These are phyloP conservation scores for Synergus gifuensis DNA, from an alignment of 2,888 invertebrate genomes.

Conservation along the genomic window DNA sequence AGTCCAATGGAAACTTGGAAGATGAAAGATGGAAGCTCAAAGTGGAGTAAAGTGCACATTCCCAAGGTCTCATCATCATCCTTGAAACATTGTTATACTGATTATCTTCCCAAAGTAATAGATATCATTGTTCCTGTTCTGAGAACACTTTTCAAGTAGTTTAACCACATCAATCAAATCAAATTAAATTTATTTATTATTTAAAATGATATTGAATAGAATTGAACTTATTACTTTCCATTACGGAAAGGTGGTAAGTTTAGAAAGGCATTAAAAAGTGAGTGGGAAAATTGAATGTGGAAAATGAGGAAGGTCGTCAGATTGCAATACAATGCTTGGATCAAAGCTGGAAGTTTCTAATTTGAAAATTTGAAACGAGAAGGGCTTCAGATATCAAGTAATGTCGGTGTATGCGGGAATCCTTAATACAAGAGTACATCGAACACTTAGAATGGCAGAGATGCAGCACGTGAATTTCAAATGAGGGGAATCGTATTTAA, in stretches of 20 bases:
- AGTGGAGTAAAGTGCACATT: conserved; percentile 22
- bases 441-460: conserved; percentile 43
- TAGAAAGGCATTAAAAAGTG: too few relatives aligned
- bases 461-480: conserved; percentile 47
- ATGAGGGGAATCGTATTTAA: conserved; percentile 49
- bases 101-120: neutral
- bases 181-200: too few relatives aligned
- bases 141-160: too few relatives aligned
- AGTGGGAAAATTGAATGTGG: too few relatives aligned
- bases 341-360: neutral
- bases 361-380: neutral
- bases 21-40: conserved; percentile 31
- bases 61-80: conserved; percentile 1
- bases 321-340: neutral
- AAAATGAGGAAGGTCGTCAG: neutral
- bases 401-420: neutral
- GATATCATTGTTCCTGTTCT: neutral
- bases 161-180: too few relatives aligned
- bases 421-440: conserved; percentile 9
- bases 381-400: conserved; percentile 3
- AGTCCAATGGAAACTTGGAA: conserved; percentile 7
- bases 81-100: neutral
- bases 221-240: too few relatives aligned
- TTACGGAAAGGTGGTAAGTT: too few relatives aligned
- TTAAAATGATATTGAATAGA: too few relatives aligned